Percentiles rank a stretch among this genome's conserved stretches.
Conservation (phyloP, 2,888 invertebrate genomes). For the Eucriotettix oculatus region DNA sequence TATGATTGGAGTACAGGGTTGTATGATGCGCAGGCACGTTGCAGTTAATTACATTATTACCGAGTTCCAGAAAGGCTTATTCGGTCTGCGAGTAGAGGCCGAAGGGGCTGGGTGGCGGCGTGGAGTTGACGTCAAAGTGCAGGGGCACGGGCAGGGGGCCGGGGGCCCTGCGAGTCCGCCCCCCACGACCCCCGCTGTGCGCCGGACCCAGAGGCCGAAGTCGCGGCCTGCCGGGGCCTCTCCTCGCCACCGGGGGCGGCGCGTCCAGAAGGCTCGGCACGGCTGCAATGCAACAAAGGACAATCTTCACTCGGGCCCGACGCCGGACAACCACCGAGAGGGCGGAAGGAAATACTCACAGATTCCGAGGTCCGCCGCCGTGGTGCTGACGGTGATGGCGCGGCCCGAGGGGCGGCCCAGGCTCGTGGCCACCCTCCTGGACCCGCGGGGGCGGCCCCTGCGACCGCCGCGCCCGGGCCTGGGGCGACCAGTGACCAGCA, state of each 20-base stretch:
- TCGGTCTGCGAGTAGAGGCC: not conserved
- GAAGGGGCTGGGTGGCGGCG: not conserved
- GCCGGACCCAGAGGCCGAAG: not conserved
- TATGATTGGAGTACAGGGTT: too few relatives aligned
- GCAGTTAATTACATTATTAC: too few relatives aligned
- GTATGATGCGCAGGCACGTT: too few relatives aligned
- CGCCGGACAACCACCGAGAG: not conserved
- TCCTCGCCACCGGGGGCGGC: not conserved
- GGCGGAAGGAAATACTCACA: constrained; percentile 5
- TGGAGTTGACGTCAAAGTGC: not conserved
- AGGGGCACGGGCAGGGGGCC: not conserved
- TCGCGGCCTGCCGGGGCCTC: not conserved
- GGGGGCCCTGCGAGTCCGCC: not conserved
- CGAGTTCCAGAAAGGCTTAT: not conserved
- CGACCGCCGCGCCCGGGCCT: constrained; percentile 37
- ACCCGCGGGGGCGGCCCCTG: constrained; percentile 59
- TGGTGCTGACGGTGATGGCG: constrained; percentile 10
- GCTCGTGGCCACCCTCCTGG: constrained; percentile 35
- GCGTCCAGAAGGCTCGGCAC: too few relatives aligned
- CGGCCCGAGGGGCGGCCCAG: constrained; percentile 1
- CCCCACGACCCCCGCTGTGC: not conserved
- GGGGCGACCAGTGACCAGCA: constrained; percentile 11
- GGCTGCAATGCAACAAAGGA: not conserved
- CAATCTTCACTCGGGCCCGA: not conserved
- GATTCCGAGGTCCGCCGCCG: constrained; percentile 10